phyloP scores from a whole-genome alignment of 2,888 invertebrate species.

The Myathropa florea region DNA sequence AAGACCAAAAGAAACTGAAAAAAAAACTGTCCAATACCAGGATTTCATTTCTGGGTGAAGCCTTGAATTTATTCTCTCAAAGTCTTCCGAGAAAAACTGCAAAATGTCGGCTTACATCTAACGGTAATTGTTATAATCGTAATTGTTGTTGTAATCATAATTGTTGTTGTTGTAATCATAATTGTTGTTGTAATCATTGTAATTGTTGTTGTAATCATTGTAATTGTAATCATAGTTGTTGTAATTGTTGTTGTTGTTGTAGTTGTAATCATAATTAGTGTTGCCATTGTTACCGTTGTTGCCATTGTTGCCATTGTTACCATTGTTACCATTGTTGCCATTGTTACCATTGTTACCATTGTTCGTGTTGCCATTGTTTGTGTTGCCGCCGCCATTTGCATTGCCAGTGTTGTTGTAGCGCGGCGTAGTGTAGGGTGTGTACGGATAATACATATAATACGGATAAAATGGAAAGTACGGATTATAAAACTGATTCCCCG shows the following conservation, averaged over 20 bases:
- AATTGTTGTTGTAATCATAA: slow-evolving; percentile 35
- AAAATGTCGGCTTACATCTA: slow-evolving; percentile 12
- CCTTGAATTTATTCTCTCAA: slow-evolving; percentile 23
- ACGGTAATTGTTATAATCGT: slow-evolving; percentile 22
- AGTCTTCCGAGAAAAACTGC: not conserved
- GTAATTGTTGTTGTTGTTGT: slow-evolving; percentile 9
- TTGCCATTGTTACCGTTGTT: slow-evolving; percentile 32
- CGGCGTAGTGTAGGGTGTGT: not conserved
- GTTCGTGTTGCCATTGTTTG: slow-evolving; percentile 9
- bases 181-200: slow-evolving; percentile 28
- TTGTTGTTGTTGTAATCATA: slow-evolving; percentile 33
- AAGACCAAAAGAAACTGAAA: not conserved
- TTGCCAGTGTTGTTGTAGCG: not conserved
- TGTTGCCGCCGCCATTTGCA: slow-evolving; percentile 5
- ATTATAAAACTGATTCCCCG: slow-evolving; percentile 43
- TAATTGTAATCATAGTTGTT: slow-evolving; percentile 21
- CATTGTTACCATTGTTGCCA: slow-evolving; percentile 27
- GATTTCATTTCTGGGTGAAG: slow-evolving; percentile 4
- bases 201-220: slow-evolving; percentile 32
- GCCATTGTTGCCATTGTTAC: slow-evolving; percentile 27
- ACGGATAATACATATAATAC: not conserved
- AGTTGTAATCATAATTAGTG: slow-evolving; percentile 28
- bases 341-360: slow-evolving; percentile 26
- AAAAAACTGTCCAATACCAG: slow-evolving; percentile 16
- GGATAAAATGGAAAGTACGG: not conserved